Evolutionary conservation across 2,113 vertebrate species (phyloP), one percentile per base, ranked within the genome.

Genomic region (Grantiella picta): DNA sequence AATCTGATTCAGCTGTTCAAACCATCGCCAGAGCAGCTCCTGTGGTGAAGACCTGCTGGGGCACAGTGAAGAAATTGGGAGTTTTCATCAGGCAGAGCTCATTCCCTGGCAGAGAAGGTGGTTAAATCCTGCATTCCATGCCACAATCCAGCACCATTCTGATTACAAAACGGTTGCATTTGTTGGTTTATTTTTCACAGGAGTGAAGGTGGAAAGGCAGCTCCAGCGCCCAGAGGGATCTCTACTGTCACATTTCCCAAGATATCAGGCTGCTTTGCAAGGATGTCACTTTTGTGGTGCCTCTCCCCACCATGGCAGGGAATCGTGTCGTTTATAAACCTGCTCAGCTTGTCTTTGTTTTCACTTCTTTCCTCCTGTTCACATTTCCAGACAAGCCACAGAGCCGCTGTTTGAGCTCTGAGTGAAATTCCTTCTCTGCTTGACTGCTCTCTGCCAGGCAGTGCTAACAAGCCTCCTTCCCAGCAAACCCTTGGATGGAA

Each of bases 381-480:
- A 49, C 0, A 52, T 77, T 88, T 47, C 45, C 52, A 90, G 90
- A 63, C 66, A 49, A 95, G 79, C 22, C 66, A 24, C 75, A 44
- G 84, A 59, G 35, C 90, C 93, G 77, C 77, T 81, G 15, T 45
- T 72, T 61, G 90, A 95, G 71, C 85, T 83, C 15, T 66, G 25
- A 91, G 63, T 92, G 82, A 94, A 78, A 95, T 86, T 75, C 47
- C 54, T 73, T 25, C 82, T 59, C 65, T 80, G 70, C 84, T 31
- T 73, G 33, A 29, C 70, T 94, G 63, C 47, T 82, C 65, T 72
- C 45, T 94, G 82, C 42, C 79, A 92, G 78, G 11, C 68, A 60
- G 50, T 13, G 82, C 79, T 97, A 96, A 96, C 90, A 64, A 93
- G 93, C 75, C 52, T 5, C 87, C 79, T 93, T 83, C 68, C 76